A percentile compares a stretch with the other conserved stretches of the same genome.
These are phyloP conservation scores for Solenodon paradoxus DNA, from an alignment of 2,113 vertebrate genomes.

Conservation along the genomic window DNA sequence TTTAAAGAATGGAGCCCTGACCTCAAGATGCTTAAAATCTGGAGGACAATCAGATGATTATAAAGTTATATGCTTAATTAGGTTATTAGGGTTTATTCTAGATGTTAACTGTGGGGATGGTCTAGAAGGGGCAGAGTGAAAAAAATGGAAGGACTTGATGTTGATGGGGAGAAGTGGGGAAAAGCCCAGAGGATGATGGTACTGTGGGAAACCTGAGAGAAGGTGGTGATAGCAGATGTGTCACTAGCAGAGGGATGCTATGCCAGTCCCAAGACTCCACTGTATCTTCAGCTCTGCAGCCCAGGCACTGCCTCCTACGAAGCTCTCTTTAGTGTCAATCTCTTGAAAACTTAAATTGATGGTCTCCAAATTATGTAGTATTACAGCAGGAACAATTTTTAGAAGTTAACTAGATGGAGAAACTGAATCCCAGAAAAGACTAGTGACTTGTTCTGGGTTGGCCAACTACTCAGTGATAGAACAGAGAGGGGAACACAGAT, in stretches of 20 bases:
- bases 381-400: not conserved
- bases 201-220: not conserved
- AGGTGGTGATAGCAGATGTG: not conserved
- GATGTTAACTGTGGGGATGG: not conserved
- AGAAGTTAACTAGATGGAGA: not conserved
- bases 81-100: not conserved
- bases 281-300: not conserved
- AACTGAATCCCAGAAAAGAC: not conserved
- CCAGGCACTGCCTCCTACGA: not conserved
- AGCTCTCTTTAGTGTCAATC: not conserved
- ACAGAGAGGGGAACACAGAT: not conserved
- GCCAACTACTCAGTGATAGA: not conserved
- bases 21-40: not conserved
- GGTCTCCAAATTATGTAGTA: not conserved
- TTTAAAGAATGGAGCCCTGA: not conserved
- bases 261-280: not conserved
- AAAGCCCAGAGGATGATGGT: not conserved
- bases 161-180: not conserved
- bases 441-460: not conserved
- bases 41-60: not conserved
- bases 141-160: not conserved
- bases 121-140: not conserved
- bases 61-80: not conserved
- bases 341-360: not conserved
- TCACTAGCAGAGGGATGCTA: too few species aligned